A percentile compares a stretch with the other conserved stretches of the same genome.
Conservation (phyloP, 1,140 invertebrate species). For the Myzus persicae region DNA sequence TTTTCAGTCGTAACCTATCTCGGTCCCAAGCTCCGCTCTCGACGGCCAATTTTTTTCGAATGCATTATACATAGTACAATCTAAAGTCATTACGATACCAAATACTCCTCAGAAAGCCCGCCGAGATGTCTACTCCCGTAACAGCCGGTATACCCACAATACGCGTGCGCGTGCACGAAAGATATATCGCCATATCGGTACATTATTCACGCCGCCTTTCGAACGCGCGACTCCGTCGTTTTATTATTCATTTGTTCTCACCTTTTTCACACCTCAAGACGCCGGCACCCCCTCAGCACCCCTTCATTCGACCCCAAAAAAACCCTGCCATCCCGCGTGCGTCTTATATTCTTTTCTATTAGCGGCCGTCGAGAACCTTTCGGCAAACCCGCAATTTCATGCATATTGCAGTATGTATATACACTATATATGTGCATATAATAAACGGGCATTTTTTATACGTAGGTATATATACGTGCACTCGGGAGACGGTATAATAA, state of each 20-base stretch:
- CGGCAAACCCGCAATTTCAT: constrained; percentile 44
- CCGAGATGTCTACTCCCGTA: background rate
- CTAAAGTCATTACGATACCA: background rate
- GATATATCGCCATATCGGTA: background rate
- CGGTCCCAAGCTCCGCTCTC: background rate
- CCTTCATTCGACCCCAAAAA: background rate
- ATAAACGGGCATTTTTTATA: background rate
- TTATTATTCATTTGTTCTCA: constrained; percentile 55
- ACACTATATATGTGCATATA: background rate
- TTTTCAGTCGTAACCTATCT: background rate
- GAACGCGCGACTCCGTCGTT: background rate
- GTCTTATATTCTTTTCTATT: constrained; percentile 30
- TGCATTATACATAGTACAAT: background rate
- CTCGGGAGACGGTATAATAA: constrained; percentile 42
- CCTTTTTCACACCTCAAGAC: background rate
- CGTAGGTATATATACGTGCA: background rate
- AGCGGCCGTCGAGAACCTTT: background rate
- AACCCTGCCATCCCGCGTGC: no score
- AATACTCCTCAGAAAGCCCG: background rate
- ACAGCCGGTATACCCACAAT: background rate
- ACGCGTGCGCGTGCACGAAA: background rate
- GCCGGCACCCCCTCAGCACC: no score
- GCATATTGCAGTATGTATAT: constrained; percentile 41
- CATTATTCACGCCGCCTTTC: constrained; percentile 42
- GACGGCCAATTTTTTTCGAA: background rate